These are phyloP conservation scores for Argynnis bischoffii DNA, from an alignment of 2,888 invertebrate genomes.

Conservation along the genomic window DNA sequence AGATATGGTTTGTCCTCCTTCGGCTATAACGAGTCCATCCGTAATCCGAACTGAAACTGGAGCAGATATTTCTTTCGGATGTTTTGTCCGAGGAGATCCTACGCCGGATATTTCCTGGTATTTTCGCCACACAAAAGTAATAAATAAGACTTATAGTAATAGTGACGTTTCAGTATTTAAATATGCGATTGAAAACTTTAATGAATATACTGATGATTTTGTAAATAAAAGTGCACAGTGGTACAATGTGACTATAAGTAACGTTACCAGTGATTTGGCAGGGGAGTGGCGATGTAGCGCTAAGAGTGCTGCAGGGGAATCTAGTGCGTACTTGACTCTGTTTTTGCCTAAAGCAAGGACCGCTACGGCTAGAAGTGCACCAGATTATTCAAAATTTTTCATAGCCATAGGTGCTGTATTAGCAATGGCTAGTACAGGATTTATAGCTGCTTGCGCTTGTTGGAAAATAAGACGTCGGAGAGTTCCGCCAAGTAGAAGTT, in stretches of 20 bases:
- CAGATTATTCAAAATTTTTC: conserved; percentile 87
- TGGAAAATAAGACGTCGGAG: conserved; percentile 89
- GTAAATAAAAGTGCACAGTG: conserved; percentile 83
- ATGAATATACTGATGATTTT: conserved; percentile 68
- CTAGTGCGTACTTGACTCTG: conserved; percentile 83
- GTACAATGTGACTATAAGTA: conserved; percentile 91
- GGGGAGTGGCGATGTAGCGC: conserved; percentile 93
- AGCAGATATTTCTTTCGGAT: conserved; percentile 91
- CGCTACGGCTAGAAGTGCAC: conserved; percentile 89
- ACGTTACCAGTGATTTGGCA: conserved; percentile 90
- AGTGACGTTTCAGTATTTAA: conserved; percentile 65
- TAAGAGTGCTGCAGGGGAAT: conserved; percentile 84
- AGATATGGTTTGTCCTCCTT: conserved; percentile 92
- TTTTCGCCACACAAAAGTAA: conserved; percentile 83
- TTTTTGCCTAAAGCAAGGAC: conserved; percentile 83
- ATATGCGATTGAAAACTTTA: conserved; percentile 57
- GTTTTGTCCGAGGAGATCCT: conserved; percentile 91
- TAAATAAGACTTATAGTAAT: conserved; percentile 58
- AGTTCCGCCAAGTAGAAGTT: conserved; percentile 85
- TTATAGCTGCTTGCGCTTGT: conserved; percentile 73
- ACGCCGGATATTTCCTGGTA: conserved; percentile 91
- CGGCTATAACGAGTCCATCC: conserved; percentile 82
- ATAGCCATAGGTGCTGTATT: conserved; percentile 87
- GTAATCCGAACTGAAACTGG: conserved; percentile 88
- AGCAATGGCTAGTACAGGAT: conserved; percentile 85